Conservation (phyloP, 2,888 invertebrate genomes). For the Lycophotia porphyrea region DNA sequence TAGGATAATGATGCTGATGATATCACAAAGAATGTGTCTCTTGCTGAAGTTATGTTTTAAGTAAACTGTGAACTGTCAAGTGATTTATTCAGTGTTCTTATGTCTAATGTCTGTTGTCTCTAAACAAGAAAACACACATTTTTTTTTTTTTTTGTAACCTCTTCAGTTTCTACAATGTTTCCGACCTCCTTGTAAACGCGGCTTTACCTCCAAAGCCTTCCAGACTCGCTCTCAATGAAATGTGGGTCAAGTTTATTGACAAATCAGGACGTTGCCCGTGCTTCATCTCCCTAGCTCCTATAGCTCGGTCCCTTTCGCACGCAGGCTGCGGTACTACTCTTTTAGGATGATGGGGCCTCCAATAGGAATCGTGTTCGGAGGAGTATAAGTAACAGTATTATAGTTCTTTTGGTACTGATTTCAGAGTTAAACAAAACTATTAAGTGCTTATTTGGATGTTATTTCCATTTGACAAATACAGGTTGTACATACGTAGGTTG, state of each 20-base stretch:
- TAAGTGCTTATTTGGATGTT: not conserved
- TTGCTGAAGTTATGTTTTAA: not conserved
- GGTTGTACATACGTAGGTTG: not conserved
- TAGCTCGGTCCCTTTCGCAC: conserved; percentile 62
- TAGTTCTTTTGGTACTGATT: conserved; percentile 36
- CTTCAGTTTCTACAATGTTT: not conserved
- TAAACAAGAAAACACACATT: not conserved
- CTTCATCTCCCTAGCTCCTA: conserved; percentile 61
- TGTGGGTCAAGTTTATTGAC: conserved; percentile 90
- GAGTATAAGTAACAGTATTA: conserved; percentile 59
- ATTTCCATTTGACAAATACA: not conserved
- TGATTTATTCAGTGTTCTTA: not conserved
- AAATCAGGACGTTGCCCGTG: conserved; percentile 88
- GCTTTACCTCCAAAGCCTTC: conserved; percentile 73
- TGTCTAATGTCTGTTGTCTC: too few species aligned
- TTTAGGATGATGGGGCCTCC: conserved; percentile 47
- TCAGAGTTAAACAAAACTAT: conserved; percentile 19
- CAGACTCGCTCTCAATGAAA: conserved; percentile 86
- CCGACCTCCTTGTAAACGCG: conserved; percentile 60
- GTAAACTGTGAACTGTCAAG: not conserved
- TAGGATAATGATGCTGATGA: not conserved
- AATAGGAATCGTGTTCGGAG: conserved; percentile 50
- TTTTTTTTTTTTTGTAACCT: not conserved
- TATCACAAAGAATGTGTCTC: not conserved
- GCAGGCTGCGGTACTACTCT: conserved; percentile 55